A percentile compares a stretch with the other conserved stretches of the same genome.
Conservation (phyloP, 1,140 invertebrate genomes). For the Calephelis virginiensis region DNA sequence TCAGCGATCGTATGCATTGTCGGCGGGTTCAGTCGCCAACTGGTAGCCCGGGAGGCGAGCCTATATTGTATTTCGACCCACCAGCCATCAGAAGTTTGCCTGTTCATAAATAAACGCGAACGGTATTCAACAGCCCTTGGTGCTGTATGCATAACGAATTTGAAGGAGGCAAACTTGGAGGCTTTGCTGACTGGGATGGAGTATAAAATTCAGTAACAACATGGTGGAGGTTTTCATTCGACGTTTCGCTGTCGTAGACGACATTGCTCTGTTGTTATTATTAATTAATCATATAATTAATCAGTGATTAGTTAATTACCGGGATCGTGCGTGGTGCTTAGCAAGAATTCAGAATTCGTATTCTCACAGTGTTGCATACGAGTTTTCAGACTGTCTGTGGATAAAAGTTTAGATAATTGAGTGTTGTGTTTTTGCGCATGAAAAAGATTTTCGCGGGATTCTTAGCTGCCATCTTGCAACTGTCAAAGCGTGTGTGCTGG, state of each 20-base stretch:
- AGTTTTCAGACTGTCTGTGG: constrained; percentile 14
- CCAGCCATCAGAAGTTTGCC: constrained; percentile 80
- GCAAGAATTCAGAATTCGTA: constrained; percentile 16
- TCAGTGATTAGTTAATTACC: constrained; percentile 27
- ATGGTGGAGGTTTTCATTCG: constrained; percentile 76
- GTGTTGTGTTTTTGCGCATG: constrained; percentile 35
- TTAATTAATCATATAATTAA: constrained; percentile 44
- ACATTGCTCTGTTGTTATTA: constrained; percentile 71
- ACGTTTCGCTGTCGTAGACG: constrained; percentile 67
- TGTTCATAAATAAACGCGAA: constrained; percentile 80
- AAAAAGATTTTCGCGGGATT: constrained; percentile 35
- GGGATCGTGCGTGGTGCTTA: constrained; percentile 14
- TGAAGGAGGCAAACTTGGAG: constrained; percentile 79
- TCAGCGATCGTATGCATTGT: constrained; percentile 79
- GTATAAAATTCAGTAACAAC: constrained; percentile 80
- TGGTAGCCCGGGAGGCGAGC: constrained; percentile 79
- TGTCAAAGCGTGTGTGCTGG: constrained; percentile 53
- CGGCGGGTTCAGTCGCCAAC: constrained; percentile 74
- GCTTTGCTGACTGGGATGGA: constrained; percentile 76
- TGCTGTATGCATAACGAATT: constrained; percentile 81
- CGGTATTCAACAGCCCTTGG: constrained; percentile 80
- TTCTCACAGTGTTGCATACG: no score
- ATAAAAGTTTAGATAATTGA: constrained; percentile 35
- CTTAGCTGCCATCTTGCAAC: constrained; percentile 57
- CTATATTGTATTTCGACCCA: constrained; percentile 80